phyloP scores from a whole-genome alignment of 2,888 invertebrate genomes.

The Apodemia zela region DNA sequence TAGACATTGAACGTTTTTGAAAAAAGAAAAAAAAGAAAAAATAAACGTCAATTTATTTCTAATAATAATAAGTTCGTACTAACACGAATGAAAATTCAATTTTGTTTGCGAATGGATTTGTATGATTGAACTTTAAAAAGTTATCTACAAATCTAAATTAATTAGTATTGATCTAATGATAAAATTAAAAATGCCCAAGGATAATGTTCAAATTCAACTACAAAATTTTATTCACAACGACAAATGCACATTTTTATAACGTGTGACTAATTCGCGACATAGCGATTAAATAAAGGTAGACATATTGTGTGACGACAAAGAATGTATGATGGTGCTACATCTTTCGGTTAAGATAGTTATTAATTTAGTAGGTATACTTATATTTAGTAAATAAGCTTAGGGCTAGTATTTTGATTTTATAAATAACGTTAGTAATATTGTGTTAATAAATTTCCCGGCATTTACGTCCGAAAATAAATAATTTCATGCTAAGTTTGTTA shows the following conservation, averaged over 20 bases:
- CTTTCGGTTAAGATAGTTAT: conserved; percentile 33
- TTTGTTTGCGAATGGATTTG: not conserved
- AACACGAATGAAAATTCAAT: not conserved
- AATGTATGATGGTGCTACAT: conserved; percentile 41
- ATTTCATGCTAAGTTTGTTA: conserved; percentile 22
- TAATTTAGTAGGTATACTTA: conserved; percentile 29
- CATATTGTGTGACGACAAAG: conserved; percentile 25
- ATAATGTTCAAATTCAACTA: not conserved
- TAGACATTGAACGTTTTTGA: conserved; percentile 27
- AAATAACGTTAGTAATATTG: conserved; percentile 18
- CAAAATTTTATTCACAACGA: not conserved
- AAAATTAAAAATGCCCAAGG: not conserved
- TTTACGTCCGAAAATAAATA: conserved; percentile 20
- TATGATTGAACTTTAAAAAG: not conserved
- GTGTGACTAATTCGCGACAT: not conserved
- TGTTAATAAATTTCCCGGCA: conserved; percentile 25
- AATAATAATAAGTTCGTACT: conserved; percentile 5
- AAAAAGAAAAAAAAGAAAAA: conserved; percentile 26
- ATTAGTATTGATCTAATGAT: not conserved
- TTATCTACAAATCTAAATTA: not conserved
- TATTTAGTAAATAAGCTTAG: conserved; percentile 17
- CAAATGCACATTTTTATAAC: not conserved
- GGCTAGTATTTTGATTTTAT: conserved; percentile 5
- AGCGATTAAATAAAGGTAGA: not conserved
- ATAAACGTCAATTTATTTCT: conserved; percentile 22